Conservation (phyloP, 2,797 vertebrate genomes). For the Spinibarbus caldwelli region DNA sequence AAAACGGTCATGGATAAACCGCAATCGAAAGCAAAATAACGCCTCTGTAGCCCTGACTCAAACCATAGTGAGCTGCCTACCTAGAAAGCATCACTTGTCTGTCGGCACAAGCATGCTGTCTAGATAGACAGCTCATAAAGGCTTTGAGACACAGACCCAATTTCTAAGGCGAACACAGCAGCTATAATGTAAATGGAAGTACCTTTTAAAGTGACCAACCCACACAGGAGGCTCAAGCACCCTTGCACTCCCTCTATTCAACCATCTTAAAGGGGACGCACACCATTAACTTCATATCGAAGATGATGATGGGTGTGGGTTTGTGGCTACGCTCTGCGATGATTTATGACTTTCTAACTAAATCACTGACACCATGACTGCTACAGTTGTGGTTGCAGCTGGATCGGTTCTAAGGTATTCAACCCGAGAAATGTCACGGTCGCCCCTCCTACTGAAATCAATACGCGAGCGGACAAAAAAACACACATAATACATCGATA, state of each 20-base stretch:
- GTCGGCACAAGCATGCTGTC: neutral
- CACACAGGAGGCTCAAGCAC: neutral
- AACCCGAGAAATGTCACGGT: constrained; percentile 47
- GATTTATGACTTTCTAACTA: neutral
- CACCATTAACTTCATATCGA: constrained; percentile 4
- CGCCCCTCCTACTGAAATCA: constrained; percentile 56
- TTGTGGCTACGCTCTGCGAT: neutral
- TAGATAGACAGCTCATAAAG: neutral
- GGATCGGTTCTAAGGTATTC: constrained; percentile 26
- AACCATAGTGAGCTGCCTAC: neutral
- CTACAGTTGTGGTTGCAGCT: neutral
- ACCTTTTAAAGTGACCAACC: constrained; percentile 21
- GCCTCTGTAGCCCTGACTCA: neutral
- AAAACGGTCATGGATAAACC: neutral
- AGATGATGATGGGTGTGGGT: constrained; percentile 15
- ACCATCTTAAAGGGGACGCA: constrained; percentile 31
- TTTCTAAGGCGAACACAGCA: neutral
- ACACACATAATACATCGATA: neutral
- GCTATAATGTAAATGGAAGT: neutral
- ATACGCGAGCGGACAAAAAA: constrained; percentile 26
- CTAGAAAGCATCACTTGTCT: neutral
- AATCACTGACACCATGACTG: neutral
- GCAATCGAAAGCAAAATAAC: neutral
- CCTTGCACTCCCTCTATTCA: neutral
- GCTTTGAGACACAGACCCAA: neutral